Evolutionary conservation across 2,888 invertebrate species (phyloP).

Genomic region (Cryptops parisi): DNA sequence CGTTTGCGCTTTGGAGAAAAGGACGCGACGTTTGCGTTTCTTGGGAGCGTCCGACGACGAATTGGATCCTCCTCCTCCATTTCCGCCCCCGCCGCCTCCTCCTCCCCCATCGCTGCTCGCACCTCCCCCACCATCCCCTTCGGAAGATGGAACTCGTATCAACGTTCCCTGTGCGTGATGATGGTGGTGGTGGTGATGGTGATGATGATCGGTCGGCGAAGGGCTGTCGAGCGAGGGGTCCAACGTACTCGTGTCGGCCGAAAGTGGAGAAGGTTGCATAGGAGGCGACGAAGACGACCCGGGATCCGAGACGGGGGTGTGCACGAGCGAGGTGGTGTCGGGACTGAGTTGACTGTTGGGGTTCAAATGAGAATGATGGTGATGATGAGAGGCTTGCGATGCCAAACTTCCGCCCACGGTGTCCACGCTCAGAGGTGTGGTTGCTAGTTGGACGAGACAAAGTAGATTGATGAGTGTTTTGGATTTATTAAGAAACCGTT

Average conservation of each 20-base stretch:
- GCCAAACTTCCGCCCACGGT: too few relatives aligned
- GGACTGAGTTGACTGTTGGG: constrained; percentile 51
- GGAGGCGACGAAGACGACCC: constrained; percentile 16
- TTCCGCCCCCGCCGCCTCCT: constrained; percentile 1
- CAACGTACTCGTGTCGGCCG: constrained; percentile 13
- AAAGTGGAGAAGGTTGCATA: constrained; percentile 14
- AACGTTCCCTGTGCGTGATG: neutral
- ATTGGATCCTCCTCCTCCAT: constrained; percentile 10
- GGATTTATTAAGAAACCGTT: too few relatives aligned
- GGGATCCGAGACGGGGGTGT: constrained; percentile 16
- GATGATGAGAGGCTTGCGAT: constrained; percentile 4
- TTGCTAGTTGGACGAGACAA: constrained; percentile 5
- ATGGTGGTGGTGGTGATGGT: constrained; percentile 31
- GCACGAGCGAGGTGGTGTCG: constrained; percentile 54
- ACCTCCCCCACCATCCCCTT: constrained; percentile 32
- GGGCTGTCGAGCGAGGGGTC: constrained; percentile 31
- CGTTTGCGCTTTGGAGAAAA: constrained; percentile 95
- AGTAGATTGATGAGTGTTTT: neutral
- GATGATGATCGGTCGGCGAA: constrained; percentile 28
- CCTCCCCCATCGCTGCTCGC: constrained; percentile 21
- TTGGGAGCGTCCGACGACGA: constrained; percentile 37
- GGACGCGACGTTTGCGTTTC: constrained; percentile 85
- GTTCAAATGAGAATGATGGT: constrained; percentile 2
- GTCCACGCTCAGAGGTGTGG: constrained; percentile 3
- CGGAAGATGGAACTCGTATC: constrained; percentile 8